Evolutionary conservation across 1,140 invertebrate genomes (phyloP).

Genomic region (Aplysia californica): DNA sequence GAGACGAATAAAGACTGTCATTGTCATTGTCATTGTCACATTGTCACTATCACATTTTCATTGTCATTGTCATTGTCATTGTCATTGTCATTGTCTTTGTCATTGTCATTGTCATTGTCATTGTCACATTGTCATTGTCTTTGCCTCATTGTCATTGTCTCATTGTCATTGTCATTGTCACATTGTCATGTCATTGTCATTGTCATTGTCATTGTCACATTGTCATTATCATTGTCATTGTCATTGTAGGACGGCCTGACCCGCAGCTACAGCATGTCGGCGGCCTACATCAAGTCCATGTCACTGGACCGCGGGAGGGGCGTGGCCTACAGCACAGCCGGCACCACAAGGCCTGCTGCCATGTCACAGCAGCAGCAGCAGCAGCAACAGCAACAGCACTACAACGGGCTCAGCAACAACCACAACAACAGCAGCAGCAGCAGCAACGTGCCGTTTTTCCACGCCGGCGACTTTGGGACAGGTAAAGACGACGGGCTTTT

Average conservation of each 20-base stretch:
- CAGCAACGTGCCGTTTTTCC: background rate
- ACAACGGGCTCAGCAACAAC: background rate
- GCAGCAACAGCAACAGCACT: background rate
- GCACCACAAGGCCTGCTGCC: background rate
- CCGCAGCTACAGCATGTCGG: constrained; percentile 39
- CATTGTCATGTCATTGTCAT: background rate
- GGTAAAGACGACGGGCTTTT: too few relatives aligned
- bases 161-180: background rate
- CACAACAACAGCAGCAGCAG: background rate
- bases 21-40: constrained; percentile 1
- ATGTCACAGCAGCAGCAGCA: constrained; percentile 1
- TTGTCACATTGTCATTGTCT: background rate
- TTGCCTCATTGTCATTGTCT: background rate
- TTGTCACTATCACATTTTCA: background rate
- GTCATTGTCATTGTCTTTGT: background rate
- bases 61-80: background rate
- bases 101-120: background rate
- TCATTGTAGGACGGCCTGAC: constrained; percentile 26
- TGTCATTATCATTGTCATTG: too few relatives aligned
- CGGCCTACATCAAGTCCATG: constrained; percentile 42
- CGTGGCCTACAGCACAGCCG: background rate
- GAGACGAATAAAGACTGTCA: background rate
- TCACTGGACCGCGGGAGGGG: constrained; percentile 30
- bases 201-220: background rate
- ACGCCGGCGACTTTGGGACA: background rate